Evolutionary conservation across 2,797 vertebrate species (phyloP), one percentile per base, ranked within the genome.

Genomic region (Sebastes iracundus): DNA sequence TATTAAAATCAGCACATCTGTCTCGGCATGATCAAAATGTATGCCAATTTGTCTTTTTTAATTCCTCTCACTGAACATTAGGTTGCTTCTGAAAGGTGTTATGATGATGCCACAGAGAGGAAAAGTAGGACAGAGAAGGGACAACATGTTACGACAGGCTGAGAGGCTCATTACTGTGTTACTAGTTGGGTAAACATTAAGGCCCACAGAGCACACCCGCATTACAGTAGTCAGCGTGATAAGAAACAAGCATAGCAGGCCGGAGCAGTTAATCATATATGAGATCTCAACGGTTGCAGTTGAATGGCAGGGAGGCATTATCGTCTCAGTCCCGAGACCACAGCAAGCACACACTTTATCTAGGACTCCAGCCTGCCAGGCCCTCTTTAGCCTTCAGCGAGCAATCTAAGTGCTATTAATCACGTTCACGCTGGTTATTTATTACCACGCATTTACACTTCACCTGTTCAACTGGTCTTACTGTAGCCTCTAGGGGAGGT

Each of bases 111-210:
- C 2, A 75, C 22, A 22, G 3, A 79, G 83, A 82, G 49, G 22
- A 61, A 82, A 89, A 83, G 65, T 73, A 73, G 71, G 74, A 8
- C 71, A 80, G 76, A 52, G 16, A 69, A 32, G n/a, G 27, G 4
- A 18, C 27, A 4, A 27, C 75, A 13, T 60, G 61, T 72, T 58
- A n/a, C 23, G 63, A 62, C 72, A 79, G 46, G 61, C 62, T 69
- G 16, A 16, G 23, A 71, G 28, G 28, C 20, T 63, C 28, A 20
- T 60, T 68, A 20, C 59, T 55, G 38, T 53, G 9, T 42, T 42
- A 42, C 49, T 52, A 4, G 52, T 83, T 32, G 32, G 66, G 49
- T 63, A 62, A 91, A 86, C 75, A 75, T 38, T 23, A 28, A 56
- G 60, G 20, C 14, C 73, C 30, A 33, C 14, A 63, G 62, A 63